These are phyloP conservation scores for Parauchenoglanis ngamensis DNA, from an alignment of 2,797 vertebrate genomes.

Conservation along the genomic window DNA sequence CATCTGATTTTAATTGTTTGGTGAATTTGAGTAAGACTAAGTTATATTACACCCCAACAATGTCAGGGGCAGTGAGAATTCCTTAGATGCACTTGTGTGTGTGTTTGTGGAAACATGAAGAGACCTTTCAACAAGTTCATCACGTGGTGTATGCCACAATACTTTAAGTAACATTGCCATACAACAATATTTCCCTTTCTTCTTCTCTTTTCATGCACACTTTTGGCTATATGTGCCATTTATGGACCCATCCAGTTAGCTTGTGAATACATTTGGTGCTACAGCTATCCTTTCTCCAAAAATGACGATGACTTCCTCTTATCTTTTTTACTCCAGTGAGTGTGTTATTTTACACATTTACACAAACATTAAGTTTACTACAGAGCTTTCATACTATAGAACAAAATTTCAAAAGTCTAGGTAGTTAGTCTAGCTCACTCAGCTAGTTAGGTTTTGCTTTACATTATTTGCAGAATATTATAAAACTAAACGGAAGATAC, in stretches of 20 bases:
- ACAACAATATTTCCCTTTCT: not conserved
- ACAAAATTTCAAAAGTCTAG: not conserved
- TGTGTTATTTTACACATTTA: not conserved
- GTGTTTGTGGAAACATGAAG: not conserved
- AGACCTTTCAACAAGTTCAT: not conserved
- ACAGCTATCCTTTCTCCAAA: not conserved
- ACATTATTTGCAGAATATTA: not conserved
- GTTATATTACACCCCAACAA: not conserved
- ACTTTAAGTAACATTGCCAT: not conserved
- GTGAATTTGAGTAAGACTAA: constrained; percentile 6
- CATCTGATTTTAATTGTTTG: constrained; percentile 21
- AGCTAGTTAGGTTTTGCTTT: not conserved
- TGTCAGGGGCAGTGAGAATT: not conserved
- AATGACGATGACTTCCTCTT: not conserved
- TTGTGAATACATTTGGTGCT: not conserved
- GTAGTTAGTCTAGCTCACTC: not conserved
- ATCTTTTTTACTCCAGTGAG: not conserved
- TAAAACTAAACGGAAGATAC: not conserved
- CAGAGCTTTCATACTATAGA: not conserved
- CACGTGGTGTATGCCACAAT: not conserved
- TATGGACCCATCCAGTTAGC: not conserved
- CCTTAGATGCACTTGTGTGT: not conserved
- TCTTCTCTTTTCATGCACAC: not conserved
- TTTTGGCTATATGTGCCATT: not conserved
- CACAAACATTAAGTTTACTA: not conserved